Conservation (phyloP, 2,888 invertebrate genomes). For the Dusona sp. region DNA sequence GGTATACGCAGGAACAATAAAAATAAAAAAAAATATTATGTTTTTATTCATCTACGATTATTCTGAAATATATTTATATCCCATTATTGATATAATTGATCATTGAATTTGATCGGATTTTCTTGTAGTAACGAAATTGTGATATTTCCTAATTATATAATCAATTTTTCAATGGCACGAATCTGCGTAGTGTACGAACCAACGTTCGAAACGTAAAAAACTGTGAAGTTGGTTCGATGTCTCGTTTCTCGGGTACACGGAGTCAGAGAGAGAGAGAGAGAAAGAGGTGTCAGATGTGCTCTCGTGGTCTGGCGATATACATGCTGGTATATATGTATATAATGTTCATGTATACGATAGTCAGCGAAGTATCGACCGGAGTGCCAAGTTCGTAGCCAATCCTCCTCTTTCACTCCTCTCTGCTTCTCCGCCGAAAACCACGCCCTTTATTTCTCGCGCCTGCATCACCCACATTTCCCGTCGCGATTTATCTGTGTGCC, state of each 20-base stretch:
- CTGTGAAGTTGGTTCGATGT: background rate
- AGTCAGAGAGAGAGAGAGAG: conserved; percentile 52
- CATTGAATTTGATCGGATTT: background rate
- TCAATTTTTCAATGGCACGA: background rate
- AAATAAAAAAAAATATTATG: too few relatives aligned
- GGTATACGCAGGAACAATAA: too few relatives aligned
- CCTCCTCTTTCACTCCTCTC: conserved; percentile 75
- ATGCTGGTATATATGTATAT: conserved; percentile 36
- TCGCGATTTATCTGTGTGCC: conserved; percentile 67
- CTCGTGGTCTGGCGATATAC: conserved; percentile 69
- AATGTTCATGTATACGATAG: conserved; percentile 71
- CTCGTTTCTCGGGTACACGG: conserved; percentile 34
- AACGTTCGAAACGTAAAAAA: background rate
- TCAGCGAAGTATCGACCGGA: conserved; percentile 83
- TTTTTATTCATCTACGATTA: too few relatives aligned
- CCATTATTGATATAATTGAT: background rate
- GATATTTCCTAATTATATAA: background rate
- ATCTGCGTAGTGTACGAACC: background rate
- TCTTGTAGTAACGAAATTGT: background rate
- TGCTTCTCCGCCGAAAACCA: conserved; percentile 82
- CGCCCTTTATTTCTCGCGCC: conserved; percentile 84
- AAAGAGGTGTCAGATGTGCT: conserved; percentile 79
- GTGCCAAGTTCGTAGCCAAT: conserved; percentile 84
- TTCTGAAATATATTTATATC: too few relatives aligned
- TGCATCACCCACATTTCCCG: conserved; percentile 82